Evolutionary conservation across 2,113 vertebrate species (phyloP).

Genomic region (Chloebia gouldiae): DNA sequence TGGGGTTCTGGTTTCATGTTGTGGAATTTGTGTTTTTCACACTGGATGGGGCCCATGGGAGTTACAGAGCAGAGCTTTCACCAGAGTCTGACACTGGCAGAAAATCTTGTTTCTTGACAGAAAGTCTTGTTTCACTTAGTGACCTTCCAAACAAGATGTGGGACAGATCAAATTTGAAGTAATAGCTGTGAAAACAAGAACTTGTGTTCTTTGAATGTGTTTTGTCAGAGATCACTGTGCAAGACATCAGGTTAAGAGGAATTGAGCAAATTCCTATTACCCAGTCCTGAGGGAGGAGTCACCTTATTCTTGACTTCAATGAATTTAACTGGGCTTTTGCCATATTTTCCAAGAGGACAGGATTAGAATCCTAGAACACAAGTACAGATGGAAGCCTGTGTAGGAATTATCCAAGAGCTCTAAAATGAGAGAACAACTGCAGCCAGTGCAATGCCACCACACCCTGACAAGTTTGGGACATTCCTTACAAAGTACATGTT

Average conservation of each 20-base stretch:
- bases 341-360: not conserved
- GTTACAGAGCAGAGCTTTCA: not conserved
- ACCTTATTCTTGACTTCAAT: not conserved
- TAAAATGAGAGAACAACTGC: not conserved
- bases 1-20: fast-evolving
- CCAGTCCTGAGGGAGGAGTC: not conserved
- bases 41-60: fast-evolving
- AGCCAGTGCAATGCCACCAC: not conserved
- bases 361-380: not conserved
- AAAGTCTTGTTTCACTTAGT: not conserved
- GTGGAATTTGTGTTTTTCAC: not conserved
- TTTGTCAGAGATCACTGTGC: not conserved
- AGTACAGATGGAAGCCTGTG: not conserved
- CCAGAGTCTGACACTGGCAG: not conserved
- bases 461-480: too few species aligned
- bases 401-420: not conserved
- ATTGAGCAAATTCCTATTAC: not conserved
- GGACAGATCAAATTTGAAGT: not conserved
- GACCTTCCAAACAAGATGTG: not conserved
- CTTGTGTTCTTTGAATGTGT: not conserved
- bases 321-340: not conserved
- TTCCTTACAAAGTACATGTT: not conserved
- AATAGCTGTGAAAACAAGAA: not conserved
- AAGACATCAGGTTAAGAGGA: not conserved
- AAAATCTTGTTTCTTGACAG: not conserved